phyloP scores from a whole-genome alignment of 2,888 invertebrate genomes.

The Tenthredo amoena region DNA sequence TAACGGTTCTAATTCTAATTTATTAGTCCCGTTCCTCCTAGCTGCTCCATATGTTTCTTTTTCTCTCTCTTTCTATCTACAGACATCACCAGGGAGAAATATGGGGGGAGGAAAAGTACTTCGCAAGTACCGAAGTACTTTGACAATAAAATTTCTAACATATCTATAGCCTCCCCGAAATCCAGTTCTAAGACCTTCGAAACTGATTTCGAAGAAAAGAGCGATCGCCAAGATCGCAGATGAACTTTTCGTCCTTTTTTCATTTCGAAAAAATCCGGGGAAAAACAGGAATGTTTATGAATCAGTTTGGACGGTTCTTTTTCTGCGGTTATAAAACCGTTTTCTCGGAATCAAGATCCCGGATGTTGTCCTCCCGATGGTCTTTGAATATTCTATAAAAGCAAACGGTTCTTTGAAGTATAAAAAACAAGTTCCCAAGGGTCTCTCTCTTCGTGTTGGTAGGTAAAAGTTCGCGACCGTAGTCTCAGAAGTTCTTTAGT shows the following conservation, averaged over 20 bases:
- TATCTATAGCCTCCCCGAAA: background rate
- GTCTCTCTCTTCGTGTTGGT: background rate
- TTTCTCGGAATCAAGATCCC: background rate
- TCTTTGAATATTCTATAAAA: background rate
- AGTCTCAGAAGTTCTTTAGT: background rate
- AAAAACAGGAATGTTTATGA: background rate
- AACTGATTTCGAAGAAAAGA: background rate
- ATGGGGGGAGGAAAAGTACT: background rate
- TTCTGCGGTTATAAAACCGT: background rate
- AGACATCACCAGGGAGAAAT: background rate
- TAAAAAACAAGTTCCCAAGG: background rate
- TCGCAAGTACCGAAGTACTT: background rate
- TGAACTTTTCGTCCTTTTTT: background rate
- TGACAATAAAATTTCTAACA: background rate
- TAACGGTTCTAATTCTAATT: constrained; percentile 30
- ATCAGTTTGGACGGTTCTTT: background rate
- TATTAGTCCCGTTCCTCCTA: background rate
- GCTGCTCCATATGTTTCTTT: background rate
- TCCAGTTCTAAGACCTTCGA: background rate
- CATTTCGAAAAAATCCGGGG: background rate
- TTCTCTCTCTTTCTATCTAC: background rate
- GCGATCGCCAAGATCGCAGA: background rate
- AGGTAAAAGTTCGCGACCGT: background rate
- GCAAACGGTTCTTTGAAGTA: background rate
- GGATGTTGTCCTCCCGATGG: background rate